phyloP scores from a whole-genome alignment of 2,113 vertebrate species.

The Hydrolagus affinis region DNA sequence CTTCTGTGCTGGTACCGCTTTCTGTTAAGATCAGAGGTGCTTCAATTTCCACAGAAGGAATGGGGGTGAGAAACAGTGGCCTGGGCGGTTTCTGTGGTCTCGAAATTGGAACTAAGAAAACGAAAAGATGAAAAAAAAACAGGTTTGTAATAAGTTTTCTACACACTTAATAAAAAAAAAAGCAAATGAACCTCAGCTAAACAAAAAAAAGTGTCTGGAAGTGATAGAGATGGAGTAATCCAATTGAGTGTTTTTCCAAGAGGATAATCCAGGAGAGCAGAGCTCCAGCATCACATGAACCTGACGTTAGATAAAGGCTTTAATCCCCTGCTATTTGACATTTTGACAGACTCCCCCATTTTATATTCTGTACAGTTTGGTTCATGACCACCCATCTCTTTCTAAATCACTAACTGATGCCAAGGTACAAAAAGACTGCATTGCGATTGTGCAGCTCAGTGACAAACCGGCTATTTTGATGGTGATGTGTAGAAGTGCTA shows the following conservation, averaged over 20 bases:
- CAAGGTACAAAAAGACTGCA: too few relatives aligned
- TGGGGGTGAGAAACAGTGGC: slow-evolving; percentile 43
- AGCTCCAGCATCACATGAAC: too few relatives aligned
- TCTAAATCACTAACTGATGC: too few relatives aligned
- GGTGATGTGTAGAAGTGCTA: too few relatives aligned
- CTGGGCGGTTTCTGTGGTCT: slow-evolving; percentile 69
- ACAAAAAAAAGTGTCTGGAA: not conserved
- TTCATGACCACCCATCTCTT: too few relatives aligned
- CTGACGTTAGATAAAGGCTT: too few relatives aligned
- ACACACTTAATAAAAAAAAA: slow-evolving; percentile 38
- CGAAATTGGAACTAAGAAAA: slow-evolving; percentile 46
- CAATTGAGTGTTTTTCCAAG: not conserved
- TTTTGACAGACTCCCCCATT: too few relatives aligned
- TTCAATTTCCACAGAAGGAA: slow-evolving; percentile 44
- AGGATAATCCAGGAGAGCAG: too few relatives aligned
- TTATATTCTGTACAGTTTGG: too few relatives aligned
- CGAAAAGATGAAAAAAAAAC: not conserved
- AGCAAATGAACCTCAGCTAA: not conserved
- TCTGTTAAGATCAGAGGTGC: slow-evolving; percentile 48
- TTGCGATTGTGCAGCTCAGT: too few relatives aligned
- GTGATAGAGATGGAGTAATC: not conserved
- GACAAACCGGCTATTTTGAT: too few relatives aligned
- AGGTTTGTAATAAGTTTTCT: not conserved
- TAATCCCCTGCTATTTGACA: too few relatives aligned
- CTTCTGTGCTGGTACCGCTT: slow-evolving; percentile 43